Percentiles rank a stretch among this genome's conserved stretches.
Evolutionary conservation across 2,888 invertebrate genomes (phyloP).

Genomic region (Phorcus lineatus): DNA sequence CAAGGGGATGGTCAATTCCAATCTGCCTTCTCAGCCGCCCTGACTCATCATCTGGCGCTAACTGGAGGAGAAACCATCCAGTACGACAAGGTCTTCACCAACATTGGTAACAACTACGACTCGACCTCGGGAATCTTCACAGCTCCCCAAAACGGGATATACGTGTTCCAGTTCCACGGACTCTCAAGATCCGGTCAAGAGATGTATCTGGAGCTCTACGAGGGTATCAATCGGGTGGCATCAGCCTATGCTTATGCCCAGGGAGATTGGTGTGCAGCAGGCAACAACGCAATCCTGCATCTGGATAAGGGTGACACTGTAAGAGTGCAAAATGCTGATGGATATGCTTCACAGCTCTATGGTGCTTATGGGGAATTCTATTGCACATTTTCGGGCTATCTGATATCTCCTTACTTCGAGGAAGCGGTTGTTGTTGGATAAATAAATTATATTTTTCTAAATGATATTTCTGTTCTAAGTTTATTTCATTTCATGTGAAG

Average conservation of each 20-base stretch:
- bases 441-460: not conserved
- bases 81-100: constrained; percentile 49
- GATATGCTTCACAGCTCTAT: constrained; percentile 45
- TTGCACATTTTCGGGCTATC: constrained; percentile 58
- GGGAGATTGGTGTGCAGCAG: constrained; percentile 43
- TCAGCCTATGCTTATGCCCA: constrained; percentile 45
- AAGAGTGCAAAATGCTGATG: constrained; percentile 44
- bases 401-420: constrained; percentile 49
- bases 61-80: constrained; percentile 32
- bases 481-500: no score
- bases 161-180: constrained; percentile 49
- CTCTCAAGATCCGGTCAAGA: constrained; percentile 40
- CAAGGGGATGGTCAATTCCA: not conserved
- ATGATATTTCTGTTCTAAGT: no score
- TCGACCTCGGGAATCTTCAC: constrained; percentile 47
- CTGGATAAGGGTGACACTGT: constrained; percentile 44
- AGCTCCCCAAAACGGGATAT: constrained; percentile 45
- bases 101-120: constrained; percentile 51
- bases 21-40: constrained; percentile 51
- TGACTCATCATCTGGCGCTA: constrained; percentile 35
- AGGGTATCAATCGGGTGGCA: constrained; percentile 43
- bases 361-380: constrained; percentile 53
- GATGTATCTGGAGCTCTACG: constrained; percentile 47
- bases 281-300: constrained; percentile 40
- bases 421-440: constrained; percentile 48